phyloP scores from a whole-genome alignment of 2,797 vertebrate species.

The Capromys pilorides region DNA sequence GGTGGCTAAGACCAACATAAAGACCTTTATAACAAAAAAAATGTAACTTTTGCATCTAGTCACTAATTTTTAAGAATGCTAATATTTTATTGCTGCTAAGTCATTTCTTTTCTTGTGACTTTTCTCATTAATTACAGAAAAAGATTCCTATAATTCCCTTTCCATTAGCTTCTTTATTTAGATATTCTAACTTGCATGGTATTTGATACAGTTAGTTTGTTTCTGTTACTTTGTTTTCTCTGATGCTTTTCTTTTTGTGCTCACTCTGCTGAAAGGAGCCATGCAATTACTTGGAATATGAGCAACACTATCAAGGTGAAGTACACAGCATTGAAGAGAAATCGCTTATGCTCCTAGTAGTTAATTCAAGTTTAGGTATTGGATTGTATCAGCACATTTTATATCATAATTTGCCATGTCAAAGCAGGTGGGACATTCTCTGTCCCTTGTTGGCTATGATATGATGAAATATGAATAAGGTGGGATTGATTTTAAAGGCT shows the following conservation, averaged over 20 bases:
- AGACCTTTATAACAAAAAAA: too few species aligned
- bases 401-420: slow-evolving; percentile 55
- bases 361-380: slow-evolving; percentile 55
- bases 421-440: neutral
- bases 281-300: neutral
- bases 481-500: slow-evolving; percentile 50
- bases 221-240: neutral
- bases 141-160: neutral
- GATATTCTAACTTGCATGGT: neutral
- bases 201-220: neutral
- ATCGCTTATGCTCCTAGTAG: slow-evolving; percentile 18
- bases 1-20: too few species aligned
- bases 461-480: slow-evolving; percentile 46
- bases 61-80: neutral
- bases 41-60: too few species aligned
- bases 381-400: slow-evolving; percentile 63
- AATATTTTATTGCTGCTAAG: neutral
- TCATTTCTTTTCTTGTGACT: neutral
- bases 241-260: neutral
- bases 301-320: neutral
- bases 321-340: neutral
- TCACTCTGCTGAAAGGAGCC: neutral
- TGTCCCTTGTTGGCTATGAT: slow-evolving; percentile 53
- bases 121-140: slow-evolving; percentile 13
- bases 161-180: neutral